Evolutionary conservation across 1,140 invertebrate species (phyloP).

Genomic region (Ips nitidus): DNA sequence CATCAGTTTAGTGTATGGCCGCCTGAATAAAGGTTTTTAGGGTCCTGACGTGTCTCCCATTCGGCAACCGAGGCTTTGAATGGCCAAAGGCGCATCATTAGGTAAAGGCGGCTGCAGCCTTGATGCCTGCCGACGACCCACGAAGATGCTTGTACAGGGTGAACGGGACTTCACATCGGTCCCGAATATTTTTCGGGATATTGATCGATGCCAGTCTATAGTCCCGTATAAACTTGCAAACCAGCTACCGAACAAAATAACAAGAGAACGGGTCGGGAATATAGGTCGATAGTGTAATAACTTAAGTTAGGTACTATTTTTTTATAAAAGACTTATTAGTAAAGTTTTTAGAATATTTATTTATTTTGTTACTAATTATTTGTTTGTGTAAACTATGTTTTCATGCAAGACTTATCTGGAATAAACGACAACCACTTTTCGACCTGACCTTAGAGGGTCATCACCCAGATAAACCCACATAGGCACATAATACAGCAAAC

Average conservation of each 20-base stretch:
- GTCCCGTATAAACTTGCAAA: background rate
- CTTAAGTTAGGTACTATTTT: too few species aligned
- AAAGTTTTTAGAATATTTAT: too few species aligned
- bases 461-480: too few species aligned
- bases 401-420: too few species aligned
- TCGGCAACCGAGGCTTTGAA: constrained; percentile 28
- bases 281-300: too few species aligned
- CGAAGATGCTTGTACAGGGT: constrained; percentile 15
- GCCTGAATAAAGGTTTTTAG: constrained; percentile 35
- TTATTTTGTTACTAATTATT: too few species aligned
- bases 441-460: too few species aligned
- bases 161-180: constrained; percentile 1
- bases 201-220: background rate
- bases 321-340: too few species aligned
- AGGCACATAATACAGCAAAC: too few species aligned
- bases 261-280: too few species aligned
- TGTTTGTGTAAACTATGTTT: too few species aligned
- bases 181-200: background rate
- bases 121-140: constrained; percentile 13
- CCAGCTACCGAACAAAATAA: background rate
- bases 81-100: constrained; percentile 33
- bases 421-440: too few species aligned
- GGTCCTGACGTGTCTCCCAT: constrained; percentile 35
- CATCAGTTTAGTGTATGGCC: constrained; percentile 39
- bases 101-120: constrained; percentile 26